These are phyloP conservation scores for Maniola hyperantus DNA, from an alignment of 2,888 invertebrate genomes.

Conservation along the genomic window DNA sequence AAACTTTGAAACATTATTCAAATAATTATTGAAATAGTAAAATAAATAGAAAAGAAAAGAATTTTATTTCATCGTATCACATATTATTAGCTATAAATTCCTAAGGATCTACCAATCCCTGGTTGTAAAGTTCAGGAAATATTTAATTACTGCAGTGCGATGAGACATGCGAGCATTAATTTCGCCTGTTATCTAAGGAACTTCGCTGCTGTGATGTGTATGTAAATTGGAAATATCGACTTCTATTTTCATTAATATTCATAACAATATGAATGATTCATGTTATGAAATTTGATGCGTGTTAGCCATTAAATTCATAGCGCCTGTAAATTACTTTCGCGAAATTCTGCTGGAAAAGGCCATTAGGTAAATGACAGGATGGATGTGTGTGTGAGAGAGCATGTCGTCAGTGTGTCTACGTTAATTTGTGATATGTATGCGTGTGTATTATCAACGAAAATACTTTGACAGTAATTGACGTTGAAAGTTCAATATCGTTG, in stretches of 20 bases:
- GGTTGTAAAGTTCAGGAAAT: not conserved
- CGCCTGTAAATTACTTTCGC: slow-evolving; percentile 36
- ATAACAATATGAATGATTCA: slow-evolving; percentile 27
- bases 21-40: too few species aligned
- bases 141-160: not conserved
- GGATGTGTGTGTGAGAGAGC: slow-evolving; percentile 8
- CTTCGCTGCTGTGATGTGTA: slow-evolving; percentile 29
- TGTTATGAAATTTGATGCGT: slow-evolving; percentile 29
- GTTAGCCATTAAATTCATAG: slow-evolving; percentile 34
- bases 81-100: not conserved
- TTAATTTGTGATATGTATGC: slow-evolving; percentile 10
- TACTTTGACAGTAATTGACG: slow-evolving; percentile 17
- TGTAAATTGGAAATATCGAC: slow-evolving; percentile 46
- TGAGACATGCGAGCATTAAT: slow-evolving; percentile 2
- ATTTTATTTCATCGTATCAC: too few species aligned
- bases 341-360: slow-evolving; percentile 31
- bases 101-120: not conserved
- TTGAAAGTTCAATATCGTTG: not conserved
- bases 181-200: slow-evolving; percentile 5
- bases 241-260: slow-evolving; percentile 36
- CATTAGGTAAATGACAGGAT: slow-evolving; percentile 31
- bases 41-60: too few species aligned
- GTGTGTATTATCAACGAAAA: slow-evolving; percentile 12
- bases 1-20: too few species aligned
- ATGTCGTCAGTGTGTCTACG: not conserved